Evolutionary conservation across 2,888 invertebrate genomes (phyloP), one percentile per base, ranked within the genome.

Genomic region (Stenoptilia bipunctidactyla): DNA sequence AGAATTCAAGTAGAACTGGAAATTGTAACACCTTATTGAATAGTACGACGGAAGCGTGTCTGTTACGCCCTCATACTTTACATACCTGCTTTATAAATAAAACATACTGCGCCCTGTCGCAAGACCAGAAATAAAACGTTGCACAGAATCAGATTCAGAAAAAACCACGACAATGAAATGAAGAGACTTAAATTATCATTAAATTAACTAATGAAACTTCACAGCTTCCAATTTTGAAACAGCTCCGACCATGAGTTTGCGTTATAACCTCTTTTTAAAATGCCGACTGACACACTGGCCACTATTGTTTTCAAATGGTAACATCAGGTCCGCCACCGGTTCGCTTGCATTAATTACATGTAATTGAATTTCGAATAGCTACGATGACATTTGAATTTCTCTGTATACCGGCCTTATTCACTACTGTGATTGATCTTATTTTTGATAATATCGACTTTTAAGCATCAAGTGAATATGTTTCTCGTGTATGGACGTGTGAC

Each of bases 291-390:
- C 48, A 58, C 50, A 49, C 55, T 55, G 48, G 50, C 38, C 44
- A 46, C 59, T 53, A 77, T 83, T 83, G 82, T 83, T 77, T 83
- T 68, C 72, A 59, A 70, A 73, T 67, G 61, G 66, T 70, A 70
- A 68, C 67, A 73, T 64, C 61, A 63, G 67, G 64, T 63, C 70
- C 72, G 80, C 74, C 72, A 20, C 20, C 8, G 20, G 20, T 63
- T 68, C 67, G 68, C 59, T 65, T 68, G 73, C 70, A 79, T 84
- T 87, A 87, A 87, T 87, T 87, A 86, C 85, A 77, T 64, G 75
- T 85, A 85, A 86, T 87, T 87, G 86, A 86, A 86, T 85, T 87
- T 87, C 82, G 86, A 86, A 87, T 87, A 87, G 86, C 86, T 76
- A 86, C 77, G 86, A 87, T 87, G 87, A 87, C 86, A 86, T 82